These are phyloP conservation scores for Helobdella robusta DNA, from an alignment of 2,888 invertebrate species.

Conservation along the genomic window DNA sequence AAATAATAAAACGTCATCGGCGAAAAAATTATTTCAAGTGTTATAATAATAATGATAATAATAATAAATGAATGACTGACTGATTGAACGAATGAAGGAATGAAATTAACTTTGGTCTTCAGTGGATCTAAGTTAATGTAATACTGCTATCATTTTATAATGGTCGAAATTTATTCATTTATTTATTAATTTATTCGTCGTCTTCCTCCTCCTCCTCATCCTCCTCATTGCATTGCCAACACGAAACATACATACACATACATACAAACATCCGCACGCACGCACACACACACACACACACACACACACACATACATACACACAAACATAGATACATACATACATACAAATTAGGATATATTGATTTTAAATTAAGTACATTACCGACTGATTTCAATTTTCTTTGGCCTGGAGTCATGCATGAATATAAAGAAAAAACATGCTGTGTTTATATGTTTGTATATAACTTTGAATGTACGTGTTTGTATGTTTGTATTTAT, in stretches of 20 bases:
- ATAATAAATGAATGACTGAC: neutral
- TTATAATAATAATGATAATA: neutral
- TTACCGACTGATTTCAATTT: neutral
- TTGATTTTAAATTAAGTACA: too few species aligned
- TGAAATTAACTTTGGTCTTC: too few species aligned
- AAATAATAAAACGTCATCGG: neutral
- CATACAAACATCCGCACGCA: neutral
- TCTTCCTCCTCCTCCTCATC: neutral
- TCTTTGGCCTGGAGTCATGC: neutral
- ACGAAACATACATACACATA: neutral
- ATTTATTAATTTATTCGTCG: neutral
- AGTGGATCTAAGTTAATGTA: too few species aligned
- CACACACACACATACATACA: neutral
- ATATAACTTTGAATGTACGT: too few species aligned
- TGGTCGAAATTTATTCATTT: too few species aligned
- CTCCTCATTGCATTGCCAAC: neutral
- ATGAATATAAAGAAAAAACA: neutral
- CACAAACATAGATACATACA: too few species aligned
- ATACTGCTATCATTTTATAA: too few species aligned
- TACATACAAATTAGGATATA: neutral
- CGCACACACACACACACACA: neutral
- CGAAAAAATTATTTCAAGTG: neutral
- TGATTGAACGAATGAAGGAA: neutral
- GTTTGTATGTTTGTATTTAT: neutral
- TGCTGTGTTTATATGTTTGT: neutral